Percentiles rank a stretch among this genome's conserved stretches.
Evolutionary conservation across 2,888 invertebrate genomes (phyloP).

Genomic region (Melieria picta): DNA sequence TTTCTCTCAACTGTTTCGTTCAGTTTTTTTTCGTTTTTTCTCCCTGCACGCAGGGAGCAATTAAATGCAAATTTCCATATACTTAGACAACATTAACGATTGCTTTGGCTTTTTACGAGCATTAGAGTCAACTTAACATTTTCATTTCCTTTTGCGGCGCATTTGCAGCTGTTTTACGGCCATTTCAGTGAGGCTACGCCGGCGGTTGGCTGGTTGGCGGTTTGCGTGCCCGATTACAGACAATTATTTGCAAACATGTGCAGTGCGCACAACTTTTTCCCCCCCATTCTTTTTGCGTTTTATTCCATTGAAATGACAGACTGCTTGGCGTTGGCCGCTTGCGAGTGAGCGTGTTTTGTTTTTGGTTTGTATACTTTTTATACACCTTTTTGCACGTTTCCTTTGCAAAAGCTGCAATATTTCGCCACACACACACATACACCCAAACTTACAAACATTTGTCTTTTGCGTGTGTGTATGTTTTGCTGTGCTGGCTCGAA

Average conservation of each 20-base stretch:
- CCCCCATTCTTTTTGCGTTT: neutral
- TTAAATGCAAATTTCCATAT: constrained; percentile 8
- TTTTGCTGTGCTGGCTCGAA: too few relatives aligned
- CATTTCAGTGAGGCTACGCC: too few relatives aligned
- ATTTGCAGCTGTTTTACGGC: neutral
- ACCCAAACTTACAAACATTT: too few relatives aligned
- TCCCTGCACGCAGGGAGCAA: neutral
- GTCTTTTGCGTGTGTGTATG: too few relatives aligned
- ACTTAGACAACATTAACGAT: neutral
- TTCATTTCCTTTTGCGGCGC: constrained; percentile 13
- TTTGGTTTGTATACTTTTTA: neutral
- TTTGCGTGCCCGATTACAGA: too few relatives aligned
- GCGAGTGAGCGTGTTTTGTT: too few relatives aligned
- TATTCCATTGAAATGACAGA: constrained; percentile 27
- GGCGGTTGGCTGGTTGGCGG: too few relatives aligned
- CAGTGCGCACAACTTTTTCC: too few relatives aligned
- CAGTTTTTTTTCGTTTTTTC: neutral
- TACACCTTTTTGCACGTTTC: constrained; percentile 20
- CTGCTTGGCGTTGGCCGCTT: constrained; percentile 28
- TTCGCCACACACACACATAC: neutral
- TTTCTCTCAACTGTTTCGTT: neutral
- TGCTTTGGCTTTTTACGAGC: neutral
- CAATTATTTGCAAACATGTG: neutral
- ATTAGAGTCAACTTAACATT: constrained; percentile 4
- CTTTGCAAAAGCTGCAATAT: constrained; percentile 12